phyloP scores from a whole-genome alignment of 2,888 invertebrate species.

The Hanleya hanleyi region DNA sequence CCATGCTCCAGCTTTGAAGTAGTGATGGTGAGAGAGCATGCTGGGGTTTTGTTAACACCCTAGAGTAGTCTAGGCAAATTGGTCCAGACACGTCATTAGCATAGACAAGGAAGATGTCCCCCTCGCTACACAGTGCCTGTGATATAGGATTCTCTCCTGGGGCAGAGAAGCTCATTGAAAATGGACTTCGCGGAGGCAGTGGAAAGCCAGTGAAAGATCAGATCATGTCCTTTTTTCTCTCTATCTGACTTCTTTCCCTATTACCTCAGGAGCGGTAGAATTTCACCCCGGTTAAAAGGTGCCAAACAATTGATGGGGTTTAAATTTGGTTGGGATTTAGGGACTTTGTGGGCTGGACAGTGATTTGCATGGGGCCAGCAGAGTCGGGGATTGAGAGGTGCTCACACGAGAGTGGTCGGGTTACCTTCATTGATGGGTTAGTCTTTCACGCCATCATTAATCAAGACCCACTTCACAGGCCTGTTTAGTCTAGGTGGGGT shows the following conservation, averaged over 20 bases:
- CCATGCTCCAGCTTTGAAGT: too few relatives aligned
- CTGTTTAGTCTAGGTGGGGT: too few relatives aligned
- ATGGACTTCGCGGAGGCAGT: background rate
- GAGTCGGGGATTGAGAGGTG: too few relatives aligned
- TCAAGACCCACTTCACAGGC: too few relatives aligned
- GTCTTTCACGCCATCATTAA: too few relatives aligned
- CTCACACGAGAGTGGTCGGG: too few relatives aligned
- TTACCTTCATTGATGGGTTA: too few relatives aligned
- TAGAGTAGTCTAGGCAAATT: too few relatives aligned
- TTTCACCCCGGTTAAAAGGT: conserved; percentile 8
- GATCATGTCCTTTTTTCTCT: background rate
- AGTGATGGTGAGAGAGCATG: too few relatives aligned
- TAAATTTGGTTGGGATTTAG: conserved; percentile 1
- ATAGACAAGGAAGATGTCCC: background rate
- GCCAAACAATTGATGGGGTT: conserved; percentile 4
- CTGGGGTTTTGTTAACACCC: too few relatives aligned
- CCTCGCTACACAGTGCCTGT: too few relatives aligned
- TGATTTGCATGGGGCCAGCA: background rate
- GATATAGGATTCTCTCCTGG: background rate
- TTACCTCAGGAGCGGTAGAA: background rate
- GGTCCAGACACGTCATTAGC: background rate
- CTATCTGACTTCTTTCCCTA: background rate
- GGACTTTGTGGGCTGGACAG: background rate
- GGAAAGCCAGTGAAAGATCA: background rate
- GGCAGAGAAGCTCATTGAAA: background rate